These are phyloP conservation scores for Mus spicilegus DNA, from an alignment of 2,113 vertebrate species.

Conservation along the genomic window DNA sequence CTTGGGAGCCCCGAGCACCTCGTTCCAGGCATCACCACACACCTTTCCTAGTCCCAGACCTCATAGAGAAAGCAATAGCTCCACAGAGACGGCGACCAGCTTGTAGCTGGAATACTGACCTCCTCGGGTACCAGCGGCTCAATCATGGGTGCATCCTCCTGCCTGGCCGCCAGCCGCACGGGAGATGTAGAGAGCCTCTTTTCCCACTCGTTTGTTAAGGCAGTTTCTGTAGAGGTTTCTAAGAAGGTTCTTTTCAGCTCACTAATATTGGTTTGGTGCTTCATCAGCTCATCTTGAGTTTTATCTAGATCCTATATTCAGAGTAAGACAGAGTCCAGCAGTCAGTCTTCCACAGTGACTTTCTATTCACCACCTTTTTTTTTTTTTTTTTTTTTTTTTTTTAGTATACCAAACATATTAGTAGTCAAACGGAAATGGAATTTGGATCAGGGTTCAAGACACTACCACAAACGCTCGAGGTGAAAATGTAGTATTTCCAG, in stretches of 20 bases:
- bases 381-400: too few relatives aligned
- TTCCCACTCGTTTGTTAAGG: constrained; percentile 93
- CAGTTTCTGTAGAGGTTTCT: constrained; percentile 89
- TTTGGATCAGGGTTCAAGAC: constrained; percentile 80
- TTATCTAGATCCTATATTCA: constrained; percentile 89
- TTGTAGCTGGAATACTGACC: constrained; percentile 86
- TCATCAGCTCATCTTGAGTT: constrained; percentile 91
- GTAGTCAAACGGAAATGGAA: constrained; percentile 79
- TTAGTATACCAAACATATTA: constrained; percentile 72
- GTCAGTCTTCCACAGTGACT: constrained; percentile 59
- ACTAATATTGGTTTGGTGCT: constrained; percentile 96
- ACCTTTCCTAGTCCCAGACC: neutral
- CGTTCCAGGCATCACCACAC: neutral
- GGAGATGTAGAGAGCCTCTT: constrained; percentile 95
- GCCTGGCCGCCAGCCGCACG: constrained; percentile 88
- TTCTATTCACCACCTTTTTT: constrained; percentile 33
- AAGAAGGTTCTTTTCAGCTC: constrained; percentile 97
- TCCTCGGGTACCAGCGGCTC: constrained; percentile 94
- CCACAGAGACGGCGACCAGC: neutral
- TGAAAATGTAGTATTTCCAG: constrained; percentile 87
- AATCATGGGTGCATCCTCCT: constrained; percentile 94
- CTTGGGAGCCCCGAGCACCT: neutral
- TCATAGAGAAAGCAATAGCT: neutral
- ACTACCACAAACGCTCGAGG: constrained; percentile 85
- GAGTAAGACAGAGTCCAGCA: constrained; percentile 76